Evolutionary conservation across 2,888 invertebrate genomes (phyloP), one percentile per base, ranked within the genome.

Genomic region (Lithophane leautieri): DNA sequence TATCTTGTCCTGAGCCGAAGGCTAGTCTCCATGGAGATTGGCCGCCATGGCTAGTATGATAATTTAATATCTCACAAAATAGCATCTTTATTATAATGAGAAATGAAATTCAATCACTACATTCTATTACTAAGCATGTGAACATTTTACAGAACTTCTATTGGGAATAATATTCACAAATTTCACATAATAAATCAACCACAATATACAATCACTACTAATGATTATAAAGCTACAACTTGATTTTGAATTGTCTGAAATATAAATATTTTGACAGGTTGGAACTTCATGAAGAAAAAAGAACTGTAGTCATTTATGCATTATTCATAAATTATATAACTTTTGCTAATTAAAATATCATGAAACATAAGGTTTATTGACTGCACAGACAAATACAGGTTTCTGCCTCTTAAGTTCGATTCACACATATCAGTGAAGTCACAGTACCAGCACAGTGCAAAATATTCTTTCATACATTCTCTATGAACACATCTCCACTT

Each of bases 341-440:
- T 54, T 65, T 4, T 34, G 4, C 1, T n/a, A 19, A 40, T 28
- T 19, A 42, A 34, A 16, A 16, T 34, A 19, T 47, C 40, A 54
- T 28, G 1, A 28, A 78, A 83, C 14, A 52, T 9, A 28, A 22
- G 70, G 19, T 54, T 61, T 70, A 58, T 65, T 60, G 14, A n/a
- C 34, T 61, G 50, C 34, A 60, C 6, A 60, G 8, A n/a, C 65
- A 60, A 83, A 67, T 61, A 70, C 70, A 79, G 60, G 68, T 71
- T 70, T 52, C 52, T 22, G 34, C 34, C 25, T 60, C 8, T n/a
- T n/a, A n/a, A n/a, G n/a, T n/a, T n/a, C n/a, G n/a, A n/a, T n/a
- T n/a, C n/a, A n/a, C n/a, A n/a, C n/a, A n/a, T n/a, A n/a, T n/a
- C n/a, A n/a, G n/a, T n/a, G n/a, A n/a, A n/a, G n/a, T n/a, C n/a